Conservation (phyloP, 1,140 invertebrate species). For the Seison nebaliae region DNA sequence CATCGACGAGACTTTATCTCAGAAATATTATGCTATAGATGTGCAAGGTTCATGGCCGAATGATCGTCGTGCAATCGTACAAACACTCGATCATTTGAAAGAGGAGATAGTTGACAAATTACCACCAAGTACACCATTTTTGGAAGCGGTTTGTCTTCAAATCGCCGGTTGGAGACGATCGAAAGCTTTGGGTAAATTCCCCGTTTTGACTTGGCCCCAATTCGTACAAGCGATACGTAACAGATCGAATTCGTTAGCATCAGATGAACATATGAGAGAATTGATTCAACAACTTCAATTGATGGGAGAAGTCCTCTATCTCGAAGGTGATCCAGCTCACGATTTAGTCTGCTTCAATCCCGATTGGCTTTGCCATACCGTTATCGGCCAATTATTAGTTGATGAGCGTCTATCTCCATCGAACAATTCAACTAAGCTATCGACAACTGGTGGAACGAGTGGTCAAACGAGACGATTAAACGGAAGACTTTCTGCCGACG, state of each 20-base stretch:
- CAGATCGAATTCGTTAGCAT: constrained; percentile 41
- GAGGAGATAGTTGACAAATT: no score
- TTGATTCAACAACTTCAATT: constrained; percentile 41
- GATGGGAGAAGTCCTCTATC: constrained; percentile 40
- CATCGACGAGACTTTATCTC: no score
- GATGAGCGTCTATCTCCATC: no score
- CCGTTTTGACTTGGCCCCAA: constrained; percentile 39
- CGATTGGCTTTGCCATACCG: constrained; percentile 42
- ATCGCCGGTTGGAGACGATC: no score
- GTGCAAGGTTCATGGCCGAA: no score
- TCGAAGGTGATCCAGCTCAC: constrained; percentile 29
- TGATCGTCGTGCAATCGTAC: no score
- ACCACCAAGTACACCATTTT: not conserved
- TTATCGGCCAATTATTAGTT: constrained; percentile 43
- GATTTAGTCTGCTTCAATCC: constrained; percentile 46
- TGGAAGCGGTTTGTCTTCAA: not conserved
- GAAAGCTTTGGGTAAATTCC: constrained; percentile 26
- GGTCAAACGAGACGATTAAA: not conserved
- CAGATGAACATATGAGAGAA: constrained; percentile 39
- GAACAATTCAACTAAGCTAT: no score
- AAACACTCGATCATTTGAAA: no score
- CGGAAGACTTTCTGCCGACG: not conserved
- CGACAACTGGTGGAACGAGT: no score
- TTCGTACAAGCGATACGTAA: constrained; percentile 37
- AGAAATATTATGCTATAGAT: no score